Base-by-base conservation (phyloP, 2,113 vertebrate species). In the Dromaius novaehollandiae region DNA sequence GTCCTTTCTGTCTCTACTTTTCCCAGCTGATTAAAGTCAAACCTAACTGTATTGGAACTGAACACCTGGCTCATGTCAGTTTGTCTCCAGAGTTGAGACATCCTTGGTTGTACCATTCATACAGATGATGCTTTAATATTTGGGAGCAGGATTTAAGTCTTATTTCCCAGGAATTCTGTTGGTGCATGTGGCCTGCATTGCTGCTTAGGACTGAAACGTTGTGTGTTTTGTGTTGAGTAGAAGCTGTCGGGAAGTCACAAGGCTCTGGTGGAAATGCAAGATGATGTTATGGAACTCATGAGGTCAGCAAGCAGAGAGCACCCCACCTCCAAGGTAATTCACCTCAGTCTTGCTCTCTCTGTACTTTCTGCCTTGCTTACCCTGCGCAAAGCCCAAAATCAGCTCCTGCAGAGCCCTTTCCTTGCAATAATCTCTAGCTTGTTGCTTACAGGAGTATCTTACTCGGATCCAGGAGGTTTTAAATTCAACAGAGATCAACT, bases 191-290 rank as follows among this genome's bases (percentile, higher is more conserved):
- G 44, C 63, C 55, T 36, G 58, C 50, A 7, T 11, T 71, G 48
- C 74, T 84, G 18, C 7, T 3, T 46, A 36, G 40, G 48, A 64
- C 7, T 58, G 85, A 84, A 69, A 78, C 2, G 0, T 19, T 92
- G 30, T 36, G 26, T 95, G 8, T 96, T 95, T 94, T 97, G 32
- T 97, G 76, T 97, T 89, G 88, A 96, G 82, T 97, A 99, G 99
- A 99, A 99, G 96, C 98, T 99, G 97, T 99, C 99, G 0, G 99
- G 99, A 89, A 99, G 99, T 95, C 99, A 99, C 98, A 99, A 99
- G 97, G 99, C 99, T 3, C 96, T 99, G 95, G 99, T 99, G 88
- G 99, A 99, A 98, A 99, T 99, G 99, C 99, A 99, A 89, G 99
- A 99, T 30, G 98, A 99, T 11, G 98, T 99, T 91, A 94, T 92